phyloP scores from a whole-genome alignment of 2,797 vertebrate genomes.

The Rallus crepitans region DNA sequence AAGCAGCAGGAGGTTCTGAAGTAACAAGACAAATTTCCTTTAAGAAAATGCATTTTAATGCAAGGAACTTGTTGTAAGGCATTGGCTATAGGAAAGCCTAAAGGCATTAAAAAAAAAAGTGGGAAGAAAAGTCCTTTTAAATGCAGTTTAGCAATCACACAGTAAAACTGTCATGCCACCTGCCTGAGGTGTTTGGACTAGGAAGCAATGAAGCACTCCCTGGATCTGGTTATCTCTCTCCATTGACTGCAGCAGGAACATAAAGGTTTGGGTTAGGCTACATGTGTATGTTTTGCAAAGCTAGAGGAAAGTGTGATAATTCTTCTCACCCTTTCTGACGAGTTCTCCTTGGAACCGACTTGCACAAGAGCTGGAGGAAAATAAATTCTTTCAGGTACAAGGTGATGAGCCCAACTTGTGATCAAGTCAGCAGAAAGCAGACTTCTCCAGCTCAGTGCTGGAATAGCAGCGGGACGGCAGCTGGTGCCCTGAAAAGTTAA shows the following conservation, averaged over 20 bases:
- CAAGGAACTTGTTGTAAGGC: background rate
- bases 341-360: background rate
- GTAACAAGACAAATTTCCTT: background rate
- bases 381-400: background rate
- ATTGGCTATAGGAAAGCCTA: background rate
- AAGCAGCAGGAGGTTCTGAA: background rate
- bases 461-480: background rate
- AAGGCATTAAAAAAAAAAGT: background rate
- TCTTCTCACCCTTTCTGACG: background rate
- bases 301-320: background rate
- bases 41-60: background rate
- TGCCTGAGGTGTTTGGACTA: background rate
- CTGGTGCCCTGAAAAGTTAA: background rate
- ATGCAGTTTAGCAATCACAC: background rate
- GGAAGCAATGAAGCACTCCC: background rate
- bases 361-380: background rate
- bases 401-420: background rate
- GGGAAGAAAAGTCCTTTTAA: background rate
- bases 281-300: background rate
- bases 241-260: background rate
- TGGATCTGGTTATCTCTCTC: background rate
- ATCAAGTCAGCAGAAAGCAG: constrained; percentile 4
- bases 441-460: background rate
- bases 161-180: background rate
- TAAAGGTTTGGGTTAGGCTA: background rate